Evolutionary conservation across 35 echinoderm and acorn worm species (phyloP).

Genomic region (Patiria miniata): DNA sequence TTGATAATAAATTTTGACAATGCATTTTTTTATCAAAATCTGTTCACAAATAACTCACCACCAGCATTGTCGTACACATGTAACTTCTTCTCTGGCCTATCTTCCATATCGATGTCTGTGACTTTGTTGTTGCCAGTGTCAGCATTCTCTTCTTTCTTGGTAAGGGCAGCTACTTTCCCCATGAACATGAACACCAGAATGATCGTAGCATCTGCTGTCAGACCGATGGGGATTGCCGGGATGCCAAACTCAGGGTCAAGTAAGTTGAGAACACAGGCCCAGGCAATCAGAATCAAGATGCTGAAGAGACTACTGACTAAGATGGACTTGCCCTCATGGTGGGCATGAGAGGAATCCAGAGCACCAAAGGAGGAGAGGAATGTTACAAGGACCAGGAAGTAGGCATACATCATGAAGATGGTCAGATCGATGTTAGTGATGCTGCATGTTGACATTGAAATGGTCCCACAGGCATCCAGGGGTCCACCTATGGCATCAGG

Average conservation of each 20-base stretch:
- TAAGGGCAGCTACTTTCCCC: not conserved
- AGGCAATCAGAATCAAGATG: slow-evolving; percentile 35
- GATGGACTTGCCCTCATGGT: slow-evolving; percentile 43
- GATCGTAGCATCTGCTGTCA: slow-evolving; percentile 56
- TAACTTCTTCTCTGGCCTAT: not conserved
- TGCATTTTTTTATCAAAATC: too few species aligned
- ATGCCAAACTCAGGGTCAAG: slow-evolving; percentile 18
- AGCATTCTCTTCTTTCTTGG: not conserved
- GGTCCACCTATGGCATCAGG: not conserved
- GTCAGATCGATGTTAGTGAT: slow-evolving; percentile 28
- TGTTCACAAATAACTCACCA: not conserved
- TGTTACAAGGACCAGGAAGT: slow-evolving; percentile 39
- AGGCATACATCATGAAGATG: slow-evolving; percentile 57
- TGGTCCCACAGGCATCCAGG: not conserved
- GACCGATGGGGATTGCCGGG: slow-evolving; percentile 40
- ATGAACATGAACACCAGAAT: slow-evolving; percentile 33
- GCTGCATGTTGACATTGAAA: slow-evolving; percentile 24
- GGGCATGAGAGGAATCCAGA: not conserved
- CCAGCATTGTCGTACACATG: not conserved
- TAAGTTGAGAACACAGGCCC: slow-evolving; percentile 30
- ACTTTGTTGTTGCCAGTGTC: not conserved
- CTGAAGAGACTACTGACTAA: slow-evolving; percentile 28
- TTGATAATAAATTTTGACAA: too few species aligned
- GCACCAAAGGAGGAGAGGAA: slow-evolving; percentile 32
- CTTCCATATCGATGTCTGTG: not conserved